Evolutionary conservation across 2,113 vertebrate genomes (phyloP), one percentile per base, ranked within the genome.

Genomic region (Colossoma macropomum): DNA sequence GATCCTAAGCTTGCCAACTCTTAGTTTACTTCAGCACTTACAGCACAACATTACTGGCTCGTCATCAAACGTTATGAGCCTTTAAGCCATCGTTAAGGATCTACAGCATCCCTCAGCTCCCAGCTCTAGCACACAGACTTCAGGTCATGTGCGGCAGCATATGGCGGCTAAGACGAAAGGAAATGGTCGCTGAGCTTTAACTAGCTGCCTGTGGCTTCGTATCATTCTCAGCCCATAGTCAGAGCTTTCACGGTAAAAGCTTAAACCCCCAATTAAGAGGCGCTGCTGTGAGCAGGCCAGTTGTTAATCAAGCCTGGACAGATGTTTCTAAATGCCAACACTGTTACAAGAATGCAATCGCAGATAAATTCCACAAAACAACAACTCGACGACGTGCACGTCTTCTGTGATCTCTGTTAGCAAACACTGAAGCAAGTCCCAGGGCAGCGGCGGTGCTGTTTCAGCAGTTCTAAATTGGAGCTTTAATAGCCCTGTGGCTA

Each of bases 401-500:
- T 71, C 34, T 7, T n/a, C 25, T 6, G 21, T 45, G 21, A 71
- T 45, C 23, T 23, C 17, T n/a, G 68, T n/a, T 71, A 45, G 68
- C 27, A 71, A 45, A 45, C 34, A 2, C 21, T 1, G 21, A n/a
- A 45, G 11, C 34, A 13, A n/a, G 21, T 71, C 34, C 68, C 34
- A 11, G 68, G 38, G 68, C 10, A 16, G 41, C 38, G 13, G 38
- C 10, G 23, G 34, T 45, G 38, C 68, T 71, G 68, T 45, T n/a
- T 45, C 38, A 71, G 68, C 68, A 71, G 68, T n/a, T 25, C 68
- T 25, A 71, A 60, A 71, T n/a, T 25, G 68, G 34, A 45, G 68
- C 68, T 71, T 41, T 45, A 45, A 71, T 71, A 41, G 68, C 34
- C 68, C 41, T 25, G 68, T 71, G 23, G 68, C 38, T 71, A 71